Base-by-base conservation (phyloP, 2,113 vertebrate genomes). In the Seriola quinqueradiata region DNA sequence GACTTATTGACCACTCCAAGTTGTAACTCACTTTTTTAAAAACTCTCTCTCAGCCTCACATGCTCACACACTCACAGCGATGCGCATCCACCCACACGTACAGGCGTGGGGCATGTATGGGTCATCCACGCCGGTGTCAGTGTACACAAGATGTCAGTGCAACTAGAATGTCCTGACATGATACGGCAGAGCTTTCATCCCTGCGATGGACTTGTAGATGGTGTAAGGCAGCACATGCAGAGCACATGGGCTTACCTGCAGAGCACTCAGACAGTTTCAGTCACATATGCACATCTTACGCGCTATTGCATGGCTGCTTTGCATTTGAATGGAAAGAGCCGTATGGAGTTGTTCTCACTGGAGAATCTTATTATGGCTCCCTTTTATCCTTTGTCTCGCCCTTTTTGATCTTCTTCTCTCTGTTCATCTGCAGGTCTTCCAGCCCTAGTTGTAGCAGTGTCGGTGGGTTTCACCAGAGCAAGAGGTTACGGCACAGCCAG, bases 401-500 rank as follows among this genome's bases (percentile, higher is more conserved):
- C 67, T 75, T 75, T 87, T 82, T 75, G 60, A 83, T 88, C 76
- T 75, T 17, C n/a, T 44, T 64, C 48, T 50, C 50, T 38, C 1
- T 81, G 46, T 75, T 19, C 83, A 16, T 75, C 68, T 84, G 58
- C 92, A 95, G 94, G 94, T 92, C 94, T 95, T 70, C 94, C 97
- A 59, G 97, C 97, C 46, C 94, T 99, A 21, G 96, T 99, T 85
- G 97, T 99, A 67, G 97, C 97, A 0, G 97, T 98, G 92, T 98
- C 97, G 0, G 97, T 99, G 0, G 97, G 97, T 86, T 99, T 99
- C 91, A 99, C 97, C 8, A 94, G 97, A 94, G 97, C 97, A 65
- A 97, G 97, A 95, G 97, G 97, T 93, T 99, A 99, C 0, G 97
- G 97, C 78, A 98, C 97, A 4, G 93, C 95, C 28, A 98, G 94